phyloP scores from a whole-genome alignment of 2,113 vertebrate genomes.

The Pyxicephalus adspersus region DNA sequence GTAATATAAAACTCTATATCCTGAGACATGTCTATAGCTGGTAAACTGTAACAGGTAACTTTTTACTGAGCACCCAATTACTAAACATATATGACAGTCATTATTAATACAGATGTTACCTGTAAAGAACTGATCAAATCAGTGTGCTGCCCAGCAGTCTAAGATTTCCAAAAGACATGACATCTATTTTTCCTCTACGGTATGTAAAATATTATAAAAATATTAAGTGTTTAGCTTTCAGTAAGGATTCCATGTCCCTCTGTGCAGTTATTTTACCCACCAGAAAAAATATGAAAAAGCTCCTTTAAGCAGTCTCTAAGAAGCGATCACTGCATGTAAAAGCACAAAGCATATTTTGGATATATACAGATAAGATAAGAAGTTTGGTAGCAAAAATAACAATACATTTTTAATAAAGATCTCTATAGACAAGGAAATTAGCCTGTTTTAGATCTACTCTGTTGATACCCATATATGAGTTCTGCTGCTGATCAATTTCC shows the following conservation, averaged over 20 bases:
- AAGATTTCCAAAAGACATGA: background rate
- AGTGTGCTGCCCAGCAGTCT: slow-evolving; percentile 39
- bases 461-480: no score
- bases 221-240: background rate
- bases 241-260: background rate
- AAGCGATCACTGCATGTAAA: no score
- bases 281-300: no score
- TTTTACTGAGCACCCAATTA: slow-evolving; percentile 22
- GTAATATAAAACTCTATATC: background rate
- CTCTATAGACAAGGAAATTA: no score
- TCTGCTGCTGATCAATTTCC: no score
- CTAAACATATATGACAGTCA: background rate
- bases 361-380: no score
- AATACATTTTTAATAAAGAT: no score
- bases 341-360: no score
- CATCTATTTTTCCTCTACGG: background rate
- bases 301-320: no score
- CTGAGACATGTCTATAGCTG: slow-evolving; percentile 19
- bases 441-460: no score
- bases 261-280: background rate
- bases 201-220: background rate
- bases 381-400: no score
- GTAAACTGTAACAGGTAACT: background rate
- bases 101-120: background rate
- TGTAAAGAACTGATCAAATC: slow-evolving; percentile 1